These are phyloP conservation scores for Ethmia dodecea DNA, from an alignment of 2,888 invertebrate genomes.

Conservation along the genomic window DNA sequence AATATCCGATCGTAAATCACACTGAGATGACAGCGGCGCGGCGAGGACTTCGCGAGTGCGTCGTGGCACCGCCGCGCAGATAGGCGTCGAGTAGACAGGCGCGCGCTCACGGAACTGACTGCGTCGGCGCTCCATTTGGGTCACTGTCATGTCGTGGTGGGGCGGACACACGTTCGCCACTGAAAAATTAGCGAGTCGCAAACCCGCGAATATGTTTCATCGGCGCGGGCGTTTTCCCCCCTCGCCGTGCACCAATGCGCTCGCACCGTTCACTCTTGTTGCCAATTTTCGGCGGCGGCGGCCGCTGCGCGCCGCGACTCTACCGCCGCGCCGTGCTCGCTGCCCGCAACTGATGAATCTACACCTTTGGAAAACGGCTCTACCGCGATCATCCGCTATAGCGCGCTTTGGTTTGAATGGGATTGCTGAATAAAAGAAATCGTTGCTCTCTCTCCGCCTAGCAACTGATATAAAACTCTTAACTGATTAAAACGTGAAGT, in stretches of 20 bases:
- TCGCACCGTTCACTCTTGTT: conserved; percentile 34
- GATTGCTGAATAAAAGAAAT: not conserved
- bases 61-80: conserved; percentile 21
- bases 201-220: conserved; percentile 68
- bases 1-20: conserved; percentile 61
- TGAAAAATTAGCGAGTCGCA: conserved; percentile 71
- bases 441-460: not conserved
- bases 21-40: conserved; percentile 53
- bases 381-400: not conserved
- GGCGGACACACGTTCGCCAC: conserved; percentile 64
- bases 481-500: too few species aligned
- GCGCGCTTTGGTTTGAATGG: not conserved
- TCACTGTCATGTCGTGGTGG: conserved; percentile 73
- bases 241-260: conserved; percentile 54
- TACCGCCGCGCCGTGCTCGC: conserved; percentile 1
- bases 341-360: conserved; percentile 30
- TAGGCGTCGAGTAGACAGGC: conserved; percentile 39
- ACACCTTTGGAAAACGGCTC: conserved; percentile 6
- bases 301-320: not conserved
- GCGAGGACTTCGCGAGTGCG: conserved; percentile 30
- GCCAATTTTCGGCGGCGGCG: conserved; percentile 39
- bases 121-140: conserved; percentile 74
- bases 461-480: too few species aligned
- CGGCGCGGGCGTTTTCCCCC: conserved; percentile 62
- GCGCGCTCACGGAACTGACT: conserved; percentile 72